phyloP scores from a whole-genome alignment of 2,797 vertebrate species.

The Eulemur albifrons region DNA sequence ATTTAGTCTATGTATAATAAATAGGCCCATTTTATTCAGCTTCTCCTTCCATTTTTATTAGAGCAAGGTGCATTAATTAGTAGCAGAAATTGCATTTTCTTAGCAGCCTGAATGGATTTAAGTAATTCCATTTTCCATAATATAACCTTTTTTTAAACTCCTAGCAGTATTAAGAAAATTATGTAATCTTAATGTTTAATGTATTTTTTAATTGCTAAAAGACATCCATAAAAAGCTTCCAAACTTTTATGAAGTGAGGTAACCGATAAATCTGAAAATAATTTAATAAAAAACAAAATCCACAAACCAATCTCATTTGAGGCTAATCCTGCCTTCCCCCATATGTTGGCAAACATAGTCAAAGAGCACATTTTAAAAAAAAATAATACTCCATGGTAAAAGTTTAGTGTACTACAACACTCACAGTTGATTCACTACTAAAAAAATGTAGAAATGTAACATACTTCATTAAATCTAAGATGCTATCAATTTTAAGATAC shows the following conservation, averaged over 20 bases:
- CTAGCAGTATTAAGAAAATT: not conserved
- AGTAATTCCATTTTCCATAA: not conserved
- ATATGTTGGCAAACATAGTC: not conserved
- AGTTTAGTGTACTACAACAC: not conserved
- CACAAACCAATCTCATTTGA: not conserved
- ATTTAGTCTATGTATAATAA: not conserved
- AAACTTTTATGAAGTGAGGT: not conserved
- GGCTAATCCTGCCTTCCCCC: not conserved
- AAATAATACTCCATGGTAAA: not conserved
- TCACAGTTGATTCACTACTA: not conserved
- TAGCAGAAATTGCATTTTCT: not conserved
- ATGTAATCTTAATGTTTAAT: not conserved
- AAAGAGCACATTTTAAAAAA: not conserved
- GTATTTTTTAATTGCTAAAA: not conserved
- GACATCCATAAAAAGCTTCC: not conserved
- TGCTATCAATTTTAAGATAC: not conserved
- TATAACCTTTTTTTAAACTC: not conserved
- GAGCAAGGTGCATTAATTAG: not conserved
- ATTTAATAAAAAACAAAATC: conserved; percentile 9
- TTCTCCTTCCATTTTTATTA: not conserved
- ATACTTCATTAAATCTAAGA: not conserved
- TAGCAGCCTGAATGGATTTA: not conserved
- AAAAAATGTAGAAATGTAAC: not conserved
- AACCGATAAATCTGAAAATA: not conserved
- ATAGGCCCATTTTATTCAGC: not conserved